Evolutionary conservation across 2,113 vertebrate species (phyloP).

Genomic region (Otus sunia): DNA sequence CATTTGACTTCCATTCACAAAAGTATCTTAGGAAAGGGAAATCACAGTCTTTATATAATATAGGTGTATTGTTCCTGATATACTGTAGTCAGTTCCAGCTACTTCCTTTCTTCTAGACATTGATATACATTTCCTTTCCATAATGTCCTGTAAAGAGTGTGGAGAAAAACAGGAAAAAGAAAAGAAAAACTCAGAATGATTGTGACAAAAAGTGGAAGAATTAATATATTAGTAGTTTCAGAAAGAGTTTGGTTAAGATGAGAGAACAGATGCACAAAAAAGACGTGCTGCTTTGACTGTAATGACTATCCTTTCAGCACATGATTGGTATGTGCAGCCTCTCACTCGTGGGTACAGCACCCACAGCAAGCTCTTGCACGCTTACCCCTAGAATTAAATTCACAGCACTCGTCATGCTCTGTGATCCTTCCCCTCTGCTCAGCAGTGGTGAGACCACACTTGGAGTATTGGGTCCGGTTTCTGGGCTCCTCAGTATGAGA

Average conservation of each 20-base stretch:
- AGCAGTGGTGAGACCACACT: neutral
- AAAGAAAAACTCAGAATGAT: neutral
- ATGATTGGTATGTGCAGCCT: neutral
- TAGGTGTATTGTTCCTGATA: conserved; percentile 2
- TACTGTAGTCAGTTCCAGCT: neutral
- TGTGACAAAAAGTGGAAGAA: neutral
- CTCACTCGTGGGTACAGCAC: neutral
- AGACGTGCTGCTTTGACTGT: neutral
- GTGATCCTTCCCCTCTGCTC: neutral
- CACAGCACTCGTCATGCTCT: accelerated
- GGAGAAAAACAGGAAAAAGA: conserved; percentile 8
- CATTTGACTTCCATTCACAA: conserved; percentile 3
- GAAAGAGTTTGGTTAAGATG: neutral
- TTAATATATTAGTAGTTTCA: neutral
- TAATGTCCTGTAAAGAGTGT: neutral
- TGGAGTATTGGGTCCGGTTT: neutral
- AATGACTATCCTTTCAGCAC: neutral
- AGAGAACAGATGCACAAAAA: neutral
- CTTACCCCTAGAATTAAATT: neutral
- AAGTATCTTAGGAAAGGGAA: conserved; percentile 46
- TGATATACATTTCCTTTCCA: conserved; percentile 23
- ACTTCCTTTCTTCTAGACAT: conserved; percentile 17
- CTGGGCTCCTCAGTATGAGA: neutral
- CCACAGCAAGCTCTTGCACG: accelerated
- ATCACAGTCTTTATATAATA: neutral